Conservation (phyloP, 2,888 invertebrate genomes). For the Panorpa germanica region DNA sequence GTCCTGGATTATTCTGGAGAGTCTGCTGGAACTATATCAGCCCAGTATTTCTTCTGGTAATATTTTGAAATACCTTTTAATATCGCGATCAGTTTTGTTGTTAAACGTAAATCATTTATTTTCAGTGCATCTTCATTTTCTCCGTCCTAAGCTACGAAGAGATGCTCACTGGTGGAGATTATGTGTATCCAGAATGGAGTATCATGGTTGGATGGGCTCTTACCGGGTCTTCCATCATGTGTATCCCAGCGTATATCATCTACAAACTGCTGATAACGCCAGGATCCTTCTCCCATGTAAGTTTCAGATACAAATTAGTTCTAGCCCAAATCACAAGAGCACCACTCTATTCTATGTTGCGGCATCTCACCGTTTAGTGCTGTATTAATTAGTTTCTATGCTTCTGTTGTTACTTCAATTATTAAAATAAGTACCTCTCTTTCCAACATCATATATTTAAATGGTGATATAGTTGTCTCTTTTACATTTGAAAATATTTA, state of each 20-base stretch:
- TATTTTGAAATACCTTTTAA: constrained; percentile 8
- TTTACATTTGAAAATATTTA: too few relatives aligned
- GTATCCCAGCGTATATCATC: constrained; percentile 67
- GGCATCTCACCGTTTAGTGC: too few relatives aligned
- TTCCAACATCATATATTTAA: too few relatives aligned
- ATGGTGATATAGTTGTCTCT: too few relatives aligned
- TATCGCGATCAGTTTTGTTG: not conserved
- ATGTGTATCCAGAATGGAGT: constrained; percentile 65
- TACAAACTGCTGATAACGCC: constrained; percentile 57
- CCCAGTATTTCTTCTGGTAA: constrained; percentile 64
- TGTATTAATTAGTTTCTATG: too few relatives aligned
- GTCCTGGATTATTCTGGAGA: constrained; percentile 62
- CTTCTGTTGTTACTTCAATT: too few relatives aligned
- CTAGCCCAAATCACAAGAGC: too few relatives aligned
- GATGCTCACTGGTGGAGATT: constrained; percentile 52
- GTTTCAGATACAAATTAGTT: constrained; percentile 9
- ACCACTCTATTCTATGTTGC: too few relatives aligned
- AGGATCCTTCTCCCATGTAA: constrained; percentile 33
- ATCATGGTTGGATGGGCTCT: constrained; percentile 63
- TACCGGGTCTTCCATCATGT: constrained; percentile 67
- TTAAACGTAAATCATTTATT: constrained; percentile 11
- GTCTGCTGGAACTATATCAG: constrained; percentile 76
- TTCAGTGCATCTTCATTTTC: constrained; percentile 61
- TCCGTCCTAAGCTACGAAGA: constrained; percentile 65
- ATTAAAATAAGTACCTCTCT: too few relatives aligned